Percentiles rank a stretch among this genome's conserved stretches.
Conservation (phyloP, 2,888 invertebrate species). For the Sinodicranocentrus sp. region DNA sequence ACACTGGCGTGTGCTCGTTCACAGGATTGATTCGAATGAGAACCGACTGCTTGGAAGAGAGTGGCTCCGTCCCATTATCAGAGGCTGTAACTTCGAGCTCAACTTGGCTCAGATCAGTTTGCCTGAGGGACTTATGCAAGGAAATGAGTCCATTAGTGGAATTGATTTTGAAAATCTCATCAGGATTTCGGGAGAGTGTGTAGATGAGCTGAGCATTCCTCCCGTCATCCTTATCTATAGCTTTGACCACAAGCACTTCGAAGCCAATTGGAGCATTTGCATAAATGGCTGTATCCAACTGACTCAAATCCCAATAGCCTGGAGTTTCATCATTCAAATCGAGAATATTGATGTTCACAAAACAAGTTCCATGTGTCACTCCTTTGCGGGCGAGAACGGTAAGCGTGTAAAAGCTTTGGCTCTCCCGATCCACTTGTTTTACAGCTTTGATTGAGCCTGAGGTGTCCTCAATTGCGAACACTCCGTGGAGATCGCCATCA, state of each 20-base stretch:
- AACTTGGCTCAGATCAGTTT: slow-evolving; percentile 84
- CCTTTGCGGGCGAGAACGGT: slow-evolving; percentile 89
- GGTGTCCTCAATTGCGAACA: slow-evolving; percentile 89
- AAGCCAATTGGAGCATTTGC: slow-evolving; percentile 97
- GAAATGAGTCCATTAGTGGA: slow-evolving; percentile 93
- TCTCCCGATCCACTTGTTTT: slow-evolving; percentile 91
- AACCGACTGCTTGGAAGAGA: slow-evolving; percentile 87
- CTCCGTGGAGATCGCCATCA: slow-evolving; percentile 87
- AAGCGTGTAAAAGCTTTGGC: slow-evolving; percentile 86
- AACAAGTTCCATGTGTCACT: slow-evolving; percentile 87
- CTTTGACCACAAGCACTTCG: slow-evolving; percentile 92
- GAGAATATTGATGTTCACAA: slow-evolving; percentile 88
- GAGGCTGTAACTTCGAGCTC: slow-evolving; percentile 89
- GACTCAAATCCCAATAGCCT: slow-evolving; percentile 85
- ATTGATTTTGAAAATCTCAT: slow-evolving; percentile 90
- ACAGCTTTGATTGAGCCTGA: slow-evolving; percentile 89
- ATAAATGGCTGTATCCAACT: slow-evolving; percentile 87
- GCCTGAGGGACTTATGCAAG: slow-evolving; percentile 88
- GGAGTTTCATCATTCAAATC: slow-evolving; percentile 97
- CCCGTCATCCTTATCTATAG: slow-evolving; percentile 92
- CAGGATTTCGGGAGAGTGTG: slow-evolving; percentile 88
- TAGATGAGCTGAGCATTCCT: slow-evolving; percentile 93
- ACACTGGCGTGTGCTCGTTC: slow-evolving; percentile 97
- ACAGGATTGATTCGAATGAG: slow-evolving; percentile 89
- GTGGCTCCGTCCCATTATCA: slow-evolving; percentile 87